These are phyloP conservation scores for Benthosema pterotum DNA, from an alignment of 2,797 vertebrate species.

Conservation along the genomic window DNA sequence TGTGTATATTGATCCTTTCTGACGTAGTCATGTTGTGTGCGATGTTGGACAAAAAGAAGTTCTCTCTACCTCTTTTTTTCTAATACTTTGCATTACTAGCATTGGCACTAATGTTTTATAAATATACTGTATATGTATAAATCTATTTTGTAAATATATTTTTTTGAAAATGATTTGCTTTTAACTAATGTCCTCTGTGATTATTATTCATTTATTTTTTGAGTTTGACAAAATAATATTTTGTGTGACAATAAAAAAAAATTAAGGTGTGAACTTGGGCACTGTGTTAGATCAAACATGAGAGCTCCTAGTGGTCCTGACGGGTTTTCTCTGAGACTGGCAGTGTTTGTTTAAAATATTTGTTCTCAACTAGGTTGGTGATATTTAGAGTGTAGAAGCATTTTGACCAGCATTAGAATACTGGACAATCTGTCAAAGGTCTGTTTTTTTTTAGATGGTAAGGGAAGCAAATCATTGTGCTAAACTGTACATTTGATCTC, in stretches of 20 bases:
- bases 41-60: constrained; percentile 38
- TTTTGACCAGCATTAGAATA: no score
- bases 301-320: no score
- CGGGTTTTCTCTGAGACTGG: no score
- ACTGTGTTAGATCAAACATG: no score
- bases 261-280: background rate
- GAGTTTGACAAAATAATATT: constrained; percentile 55
- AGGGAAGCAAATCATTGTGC: no score
- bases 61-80: constrained; percentile 43
- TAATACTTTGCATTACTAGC: constrained; percentile 42
- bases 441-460: no score
- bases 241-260: constrained; percentile 57
- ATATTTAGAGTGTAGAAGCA: no score
- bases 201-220: constrained; percentile 30
- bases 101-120: constrained; percentile 34
- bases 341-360: no score
- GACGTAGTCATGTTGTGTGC: constrained; percentile 10
- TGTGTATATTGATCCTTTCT: constrained; percentile 1
- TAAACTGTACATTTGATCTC: no score
- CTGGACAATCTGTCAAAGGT: no score
- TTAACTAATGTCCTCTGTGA: constrained; percentile 38
- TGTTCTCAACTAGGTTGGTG: no score
- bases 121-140: constrained; percentile 5
- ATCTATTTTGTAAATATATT: constrained; percentile 60
- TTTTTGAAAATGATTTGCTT: constrained; percentile 39